Evolutionary conservation across 2,113 vertebrate genomes (phyloP), one percentile per base, ranked within the genome.

Genomic region (Pyrgilauda ruficollis): DNA sequence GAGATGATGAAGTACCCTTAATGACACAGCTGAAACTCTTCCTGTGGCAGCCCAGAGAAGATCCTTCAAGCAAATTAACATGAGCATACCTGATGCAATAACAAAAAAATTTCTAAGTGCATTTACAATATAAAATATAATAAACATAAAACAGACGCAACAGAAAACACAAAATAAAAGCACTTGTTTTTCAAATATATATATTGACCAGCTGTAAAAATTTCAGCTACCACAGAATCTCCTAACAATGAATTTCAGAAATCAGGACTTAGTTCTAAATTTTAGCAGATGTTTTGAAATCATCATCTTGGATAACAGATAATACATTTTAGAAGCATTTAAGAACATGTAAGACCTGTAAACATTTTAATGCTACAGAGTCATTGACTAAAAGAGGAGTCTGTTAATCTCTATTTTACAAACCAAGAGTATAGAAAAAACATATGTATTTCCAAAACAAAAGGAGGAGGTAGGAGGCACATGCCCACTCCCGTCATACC

Each of bases 401-500:
- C 13, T 30, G 4, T n/a, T 50, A 82, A 72, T 5, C 2, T 73
- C 37, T 69, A 17, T 41, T 79, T 72, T 33, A 88, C 11, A 84
- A 63, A 86, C 20, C 20, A 68, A 56, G 19, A 89, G 21, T 27
- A 52, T 14, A 50, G 7, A 31, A 75, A 63, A 69, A 39, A 43
- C 2, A 2, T 2, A 52, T 46, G 14, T 18, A n/a, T 80, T 67
- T 78, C 11, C 11, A 10, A 31, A 62, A 85, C 4, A 53, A 20
- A 49, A 33, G 33, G 78, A 81, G 15, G 9, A 15, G 12, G 10
- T 6, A 47, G 59, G 43, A 92, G 53, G 26, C 22, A 62, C 10
- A 31, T 1, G 5, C 16, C 26, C 21, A 26, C 28, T 59, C 20
- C 19, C 73, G 49, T 66, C 99, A 94, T 98, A 99, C 99, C 97